Conservation (phyloP, 2,113 vertebrate species). For the Melanerpes formicivorus region DNA sequence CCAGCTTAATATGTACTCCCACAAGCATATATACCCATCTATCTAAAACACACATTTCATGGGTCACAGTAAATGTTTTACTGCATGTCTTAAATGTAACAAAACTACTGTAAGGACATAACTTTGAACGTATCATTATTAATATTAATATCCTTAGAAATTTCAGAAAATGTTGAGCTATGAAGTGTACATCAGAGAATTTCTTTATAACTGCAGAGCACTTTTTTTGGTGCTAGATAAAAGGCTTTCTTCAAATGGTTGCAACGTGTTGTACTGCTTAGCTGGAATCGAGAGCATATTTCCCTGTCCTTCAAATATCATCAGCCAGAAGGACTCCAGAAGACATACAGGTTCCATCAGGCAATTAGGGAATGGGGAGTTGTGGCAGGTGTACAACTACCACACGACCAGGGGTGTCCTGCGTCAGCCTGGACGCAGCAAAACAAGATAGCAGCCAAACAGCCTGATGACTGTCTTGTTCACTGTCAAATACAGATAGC, state of each 20-base stretch:
- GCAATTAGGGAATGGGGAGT: background rate
- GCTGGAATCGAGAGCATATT: background rate
- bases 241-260: constrained; percentile 1
- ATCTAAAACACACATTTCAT: background rate
- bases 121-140: background rate
- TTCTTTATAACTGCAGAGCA: background rate
- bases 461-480: background rate
- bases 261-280: background rate
- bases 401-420: background rate
- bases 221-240: background rate
- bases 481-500: background rate
- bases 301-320: background rate
- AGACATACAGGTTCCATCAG: background rate
- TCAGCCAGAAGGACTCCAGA: background rate
- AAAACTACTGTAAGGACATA: background rate
- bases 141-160: background rate
- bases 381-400: background rate
- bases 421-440: background rate
- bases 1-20: background rate
- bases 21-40: background rate
- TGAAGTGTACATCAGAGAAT: background rate
- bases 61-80: background rate
- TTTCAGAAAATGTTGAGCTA: background rate
- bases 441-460: background rate
- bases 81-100: background rate